Conservation (phyloP, 2,797 vertebrate genomes). For the Parotocinclus haroldoi region DNA sequence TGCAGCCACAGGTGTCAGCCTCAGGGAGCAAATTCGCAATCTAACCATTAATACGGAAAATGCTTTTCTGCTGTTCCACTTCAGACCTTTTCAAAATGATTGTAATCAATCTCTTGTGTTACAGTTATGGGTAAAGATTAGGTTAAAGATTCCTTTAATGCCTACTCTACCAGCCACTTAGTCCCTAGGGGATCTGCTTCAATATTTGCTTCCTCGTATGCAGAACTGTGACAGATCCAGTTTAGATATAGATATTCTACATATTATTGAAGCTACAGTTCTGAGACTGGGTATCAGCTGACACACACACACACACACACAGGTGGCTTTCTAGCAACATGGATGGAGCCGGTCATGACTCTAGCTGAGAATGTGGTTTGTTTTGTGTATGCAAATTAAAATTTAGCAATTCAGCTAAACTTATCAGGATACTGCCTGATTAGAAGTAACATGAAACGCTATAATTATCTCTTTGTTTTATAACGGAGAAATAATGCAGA, state of each 20-base stretch:
- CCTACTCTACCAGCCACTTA: neutral
- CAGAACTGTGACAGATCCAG: conserved; percentile 1
- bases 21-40: no score
- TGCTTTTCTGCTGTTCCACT: neutral
- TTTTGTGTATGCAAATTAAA: conserved; percentile 20
- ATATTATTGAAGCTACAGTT: conserved; percentile 15
- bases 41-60: neutral
- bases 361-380: conserved; percentile 20
- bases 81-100: no score
- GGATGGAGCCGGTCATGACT: conserved; percentile 3
- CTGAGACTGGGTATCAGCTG: conserved; percentile 5
- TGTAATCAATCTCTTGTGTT: no score
- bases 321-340: neutral
- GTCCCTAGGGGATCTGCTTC: neutral
- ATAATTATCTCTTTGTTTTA: no score
- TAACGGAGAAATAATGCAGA: neutral
- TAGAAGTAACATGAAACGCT: neutral
- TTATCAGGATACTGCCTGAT: neutral
- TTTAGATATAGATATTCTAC: no score
- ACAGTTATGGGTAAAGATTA: neutral
- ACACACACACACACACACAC: neutral
- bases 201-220: neutral
- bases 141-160: neutral
- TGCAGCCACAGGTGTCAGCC: no score
- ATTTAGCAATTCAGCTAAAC: conserved; percentile 1